Evolutionary conservation across 2,113 vertebrate genomes (phyloP).

Genomic region (Salvelinus sp.): DNA sequence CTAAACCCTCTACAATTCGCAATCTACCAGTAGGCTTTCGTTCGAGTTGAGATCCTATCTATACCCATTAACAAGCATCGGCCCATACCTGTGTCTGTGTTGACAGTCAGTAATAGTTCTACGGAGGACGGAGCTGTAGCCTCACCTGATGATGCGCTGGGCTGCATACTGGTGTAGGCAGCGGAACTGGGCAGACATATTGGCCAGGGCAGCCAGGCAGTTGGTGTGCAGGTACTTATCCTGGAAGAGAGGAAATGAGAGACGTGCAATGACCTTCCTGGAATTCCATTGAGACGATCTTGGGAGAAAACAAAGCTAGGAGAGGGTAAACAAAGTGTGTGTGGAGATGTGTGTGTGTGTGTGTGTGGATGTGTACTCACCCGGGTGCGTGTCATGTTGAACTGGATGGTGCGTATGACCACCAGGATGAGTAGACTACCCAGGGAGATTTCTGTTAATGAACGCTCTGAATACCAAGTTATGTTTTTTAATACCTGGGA

Average conservation of each 20-base stretch:
- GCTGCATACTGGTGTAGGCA: conserved; percentile 96
- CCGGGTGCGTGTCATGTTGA: conserved; percentile 98
- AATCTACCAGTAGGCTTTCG: too few relatives aligned
- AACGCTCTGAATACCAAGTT: conserved; percentile 94
- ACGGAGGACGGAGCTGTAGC: too few relatives aligned
- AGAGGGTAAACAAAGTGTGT: too few relatives aligned
- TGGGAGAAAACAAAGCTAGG: too few relatives aligned
- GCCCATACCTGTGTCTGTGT: too few relatives aligned
- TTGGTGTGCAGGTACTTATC: conserved; percentile 99
- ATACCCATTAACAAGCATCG: too few relatives aligned
- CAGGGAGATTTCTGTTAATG: conserved; percentile 94
- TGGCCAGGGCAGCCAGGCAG: conserved; percentile 94
- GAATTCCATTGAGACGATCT: not conserved
- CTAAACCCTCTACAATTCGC: too few relatives aligned
- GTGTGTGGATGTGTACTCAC: conserved; percentile 67
- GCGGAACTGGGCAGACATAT: conserved; percentile 98
- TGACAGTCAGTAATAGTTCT: too few relatives aligned
- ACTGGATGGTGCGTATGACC: conserved; percentile 97
- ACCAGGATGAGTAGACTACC: conserved; percentile 96
- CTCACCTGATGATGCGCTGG: conserved; percentile 97
- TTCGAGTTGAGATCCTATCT: too few relatives aligned
- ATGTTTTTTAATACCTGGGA: conserved; percentile 90
- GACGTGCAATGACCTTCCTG: conserved; percentile 8
- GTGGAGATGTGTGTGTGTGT: not conserved
- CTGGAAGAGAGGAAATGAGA: conserved; percentile 60